A percentile compares a stretch with the other conserved stretches of the same genome.
These are phyloP conservation scores for Halocaridina rubra DNA, from an alignment of 2,888 invertebrate genomes.

Conservation along the genomic window DNA sequence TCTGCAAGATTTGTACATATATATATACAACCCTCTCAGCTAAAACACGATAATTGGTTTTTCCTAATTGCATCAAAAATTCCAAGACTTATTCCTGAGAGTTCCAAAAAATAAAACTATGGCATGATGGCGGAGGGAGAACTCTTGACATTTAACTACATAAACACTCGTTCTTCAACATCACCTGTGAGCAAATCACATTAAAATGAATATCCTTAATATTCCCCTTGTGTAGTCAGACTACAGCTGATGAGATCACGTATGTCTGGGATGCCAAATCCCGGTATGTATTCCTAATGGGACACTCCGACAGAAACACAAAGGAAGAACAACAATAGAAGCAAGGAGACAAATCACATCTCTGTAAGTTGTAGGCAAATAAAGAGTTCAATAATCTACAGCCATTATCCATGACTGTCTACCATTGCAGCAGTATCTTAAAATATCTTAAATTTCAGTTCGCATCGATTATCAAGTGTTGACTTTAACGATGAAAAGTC, in stretches of 20 bases:
- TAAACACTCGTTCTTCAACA: neutral
- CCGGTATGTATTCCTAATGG: neutral
- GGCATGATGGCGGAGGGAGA: neutral
- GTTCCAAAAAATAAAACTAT: neutral
- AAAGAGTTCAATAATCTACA: too few species aligned
- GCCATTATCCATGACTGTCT: too few species aligned
- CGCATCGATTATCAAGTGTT: too few species aligned
- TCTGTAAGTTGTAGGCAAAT: neutral
- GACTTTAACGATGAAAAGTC: too few species aligned
- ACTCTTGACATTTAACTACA: neutral
- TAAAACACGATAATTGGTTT: too few species aligned
- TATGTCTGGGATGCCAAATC: slow-evolving; percentile 5
- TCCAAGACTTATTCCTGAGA: too few species aligned
- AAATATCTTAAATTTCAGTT: too few species aligned
- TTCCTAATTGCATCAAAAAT: neutral
- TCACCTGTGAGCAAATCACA: neutral
- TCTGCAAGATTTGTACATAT: too few species aligned
- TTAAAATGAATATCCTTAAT: too few species aligned
- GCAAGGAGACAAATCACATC: neutral
- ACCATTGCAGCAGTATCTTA: too few species aligned
- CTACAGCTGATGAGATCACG: slow-evolving; percentile 29
- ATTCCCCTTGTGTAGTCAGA: neutral
- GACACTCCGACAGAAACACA: neutral
- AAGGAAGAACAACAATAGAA: neutral
- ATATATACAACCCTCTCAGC: too few species aligned